These are phyloP conservation scores for Porites lobata DNA, from an alignment of 92 coral and sea anemone species.

Conservation along the genomic window DNA sequence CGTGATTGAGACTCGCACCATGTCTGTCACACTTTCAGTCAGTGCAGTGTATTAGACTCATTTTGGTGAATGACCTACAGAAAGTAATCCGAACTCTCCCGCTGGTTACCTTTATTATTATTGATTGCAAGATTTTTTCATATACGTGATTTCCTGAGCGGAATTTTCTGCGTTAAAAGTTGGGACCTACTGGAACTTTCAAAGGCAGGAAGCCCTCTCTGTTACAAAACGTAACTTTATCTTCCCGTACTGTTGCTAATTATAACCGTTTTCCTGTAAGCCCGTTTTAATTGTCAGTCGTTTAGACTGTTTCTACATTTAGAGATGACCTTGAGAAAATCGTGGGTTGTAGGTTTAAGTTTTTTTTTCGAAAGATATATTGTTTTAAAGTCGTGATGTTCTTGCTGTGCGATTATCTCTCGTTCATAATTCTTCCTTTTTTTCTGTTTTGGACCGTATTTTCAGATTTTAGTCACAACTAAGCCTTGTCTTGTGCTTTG, in stretches of 20 bases:
- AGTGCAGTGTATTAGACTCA: neutral
- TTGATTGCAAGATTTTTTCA: neutral
- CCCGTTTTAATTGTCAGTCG: neutral
- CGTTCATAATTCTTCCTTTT: too few relatives aligned
- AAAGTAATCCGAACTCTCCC: neutral
- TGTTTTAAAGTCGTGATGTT: neutral
- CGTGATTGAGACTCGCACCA: neutral
- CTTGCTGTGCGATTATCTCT: neutral
- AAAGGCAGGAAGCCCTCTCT: constrained; percentile 23
- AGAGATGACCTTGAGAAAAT: constrained; percentile 19
- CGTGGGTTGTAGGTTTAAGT: neutral
- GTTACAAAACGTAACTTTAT: constrained; percentile 25
- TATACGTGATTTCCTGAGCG: neutral
- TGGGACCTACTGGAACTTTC: constrained; percentile 7
- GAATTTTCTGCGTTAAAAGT: constrained; percentile 1
- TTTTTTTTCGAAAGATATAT: neutral
- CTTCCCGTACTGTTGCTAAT: neutral
- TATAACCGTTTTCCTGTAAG: constrained; percentile 1
- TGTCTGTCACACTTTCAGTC: neutral
- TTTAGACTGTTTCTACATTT: constrained; percentile 21
- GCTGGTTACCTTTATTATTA: neutral
- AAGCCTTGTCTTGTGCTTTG: too few relatives aligned
- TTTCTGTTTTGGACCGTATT: too few relatives aligned
- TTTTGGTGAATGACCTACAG: neutral
- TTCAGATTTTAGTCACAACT: too few relatives aligned